Base-by-base conservation (phyloP, 2,888 invertebrate species). In the Phalangium opilio region DNA sequence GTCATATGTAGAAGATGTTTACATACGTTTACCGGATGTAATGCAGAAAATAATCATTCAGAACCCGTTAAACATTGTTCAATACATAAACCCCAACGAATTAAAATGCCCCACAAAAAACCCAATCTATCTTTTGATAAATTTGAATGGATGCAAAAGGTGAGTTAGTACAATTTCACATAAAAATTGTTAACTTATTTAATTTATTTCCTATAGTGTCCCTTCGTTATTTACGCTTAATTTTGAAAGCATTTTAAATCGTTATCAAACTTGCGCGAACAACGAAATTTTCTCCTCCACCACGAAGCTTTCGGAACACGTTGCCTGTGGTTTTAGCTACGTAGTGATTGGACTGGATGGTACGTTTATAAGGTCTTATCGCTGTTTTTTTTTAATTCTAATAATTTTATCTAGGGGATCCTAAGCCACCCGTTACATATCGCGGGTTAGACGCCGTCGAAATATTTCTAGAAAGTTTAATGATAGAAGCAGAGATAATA, bases 291-390 rank as follows among this genome's bases (percentile, higher is more conserved):
- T 14, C 4, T 49, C 45, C 17, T 33, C 10, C 14, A 8, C 34
- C 15, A 15, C 39, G 19, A 10, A n/a, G 8, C 19, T 49, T 7
- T 12, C 35, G 3, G 15, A 44, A 14, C 48, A 48, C n/a, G 15
- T 21, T 10, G 44, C 48, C 2, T 48, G 38, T n/a, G 41, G 44
- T 2, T 44, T 15, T 35, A 10, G 36, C 8, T 48, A 48, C 14
- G 32, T 10, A 27, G 39, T 32, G 19, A 41, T 3, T 36, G 38
- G 11, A 27, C 27, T 7, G 8, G 27, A 27, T 27, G 27, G 27
- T 27, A 27, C 27, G 27, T 27, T 8, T 27, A 4, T 27, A 27
- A 27, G 5, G 4, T 27, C 27, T 27, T 8, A 27, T 27, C 27
- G 8, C 8, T 8, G 27, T 4, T 27, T 8, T 27, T 7, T 4